These are phyloP conservation scores for Melanocharis versteri DNA, from an alignment of 2,113 vertebrate species.

Conservation along the genomic window DNA sequence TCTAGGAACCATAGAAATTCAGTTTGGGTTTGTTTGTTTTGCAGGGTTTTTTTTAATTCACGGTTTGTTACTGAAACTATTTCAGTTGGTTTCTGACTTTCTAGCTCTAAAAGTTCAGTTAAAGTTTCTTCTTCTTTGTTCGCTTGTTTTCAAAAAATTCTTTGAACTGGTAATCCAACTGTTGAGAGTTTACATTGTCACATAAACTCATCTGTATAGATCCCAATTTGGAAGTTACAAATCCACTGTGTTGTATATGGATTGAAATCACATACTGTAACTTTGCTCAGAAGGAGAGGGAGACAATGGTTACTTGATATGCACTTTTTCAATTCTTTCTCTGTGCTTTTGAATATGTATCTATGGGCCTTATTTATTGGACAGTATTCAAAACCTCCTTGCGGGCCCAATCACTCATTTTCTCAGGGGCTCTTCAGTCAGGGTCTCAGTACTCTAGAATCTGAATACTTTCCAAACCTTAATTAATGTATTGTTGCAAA, in stretches of 20 bases:
- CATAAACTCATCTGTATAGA: not conserved
- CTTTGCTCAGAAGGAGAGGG: not conserved
- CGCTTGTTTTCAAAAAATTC: not conserved
- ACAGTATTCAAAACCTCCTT: not conserved
- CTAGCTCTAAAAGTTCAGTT: not conserved
- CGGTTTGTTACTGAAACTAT: not conserved
- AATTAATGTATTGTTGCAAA: constrained; percentile 14
- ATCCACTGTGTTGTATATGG: not conserved
- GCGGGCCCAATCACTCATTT: not conserved
- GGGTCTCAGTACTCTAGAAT: not conserved
- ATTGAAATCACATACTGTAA: not conserved
- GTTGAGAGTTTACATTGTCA: not conserved
- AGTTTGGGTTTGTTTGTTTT: not conserved
- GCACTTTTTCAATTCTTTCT: not conserved
- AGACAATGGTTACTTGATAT: not conserved
- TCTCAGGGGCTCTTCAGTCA: constrained; percentile 8
- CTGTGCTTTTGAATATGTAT: constrained; percentile 16
- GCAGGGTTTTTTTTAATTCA: fast-evolving
- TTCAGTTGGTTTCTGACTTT: not conserved
- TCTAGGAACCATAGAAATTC: not conserved
- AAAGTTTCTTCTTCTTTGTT: not conserved
- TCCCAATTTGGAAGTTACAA: not conserved
- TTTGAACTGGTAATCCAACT: not conserved
- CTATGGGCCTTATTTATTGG: not conserved
- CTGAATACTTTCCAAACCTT: constrained; percentile 37